phyloP scores from a whole-genome alignment of 2,113 vertebrate species.

The Cyrtonyx montezumae region DNA sequence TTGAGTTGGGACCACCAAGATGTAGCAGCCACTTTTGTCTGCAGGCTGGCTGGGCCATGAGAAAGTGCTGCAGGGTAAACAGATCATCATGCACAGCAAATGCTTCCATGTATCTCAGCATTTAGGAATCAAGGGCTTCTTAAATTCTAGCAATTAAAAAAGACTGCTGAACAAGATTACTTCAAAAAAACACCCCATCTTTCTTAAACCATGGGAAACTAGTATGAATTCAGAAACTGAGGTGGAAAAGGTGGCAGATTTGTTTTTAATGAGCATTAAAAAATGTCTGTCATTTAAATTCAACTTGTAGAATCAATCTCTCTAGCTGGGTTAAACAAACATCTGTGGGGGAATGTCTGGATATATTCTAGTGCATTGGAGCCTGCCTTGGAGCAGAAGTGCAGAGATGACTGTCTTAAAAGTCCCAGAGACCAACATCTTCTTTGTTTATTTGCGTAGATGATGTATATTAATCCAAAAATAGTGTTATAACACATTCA shows the following conservation, averaged over 20 bases:
- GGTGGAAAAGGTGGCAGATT: neutral
- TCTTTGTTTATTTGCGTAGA: neutral
- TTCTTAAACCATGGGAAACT: neutral
- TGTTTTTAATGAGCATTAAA: neutral
- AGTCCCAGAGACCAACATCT: neutral
- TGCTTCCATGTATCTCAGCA: neutral
- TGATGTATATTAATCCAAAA: neutral
- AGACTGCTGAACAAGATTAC: neutral
- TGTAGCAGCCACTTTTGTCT: neutral
- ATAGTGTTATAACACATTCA: neutral
- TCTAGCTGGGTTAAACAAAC: neutral
- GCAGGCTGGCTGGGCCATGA: neutral
- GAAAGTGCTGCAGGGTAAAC: neutral
- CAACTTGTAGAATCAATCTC: neutral
- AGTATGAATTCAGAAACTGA: neutral
- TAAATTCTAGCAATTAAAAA: neutral
- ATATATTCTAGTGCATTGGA: neutral
- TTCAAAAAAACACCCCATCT: neutral
- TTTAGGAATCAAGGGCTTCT: neutral
- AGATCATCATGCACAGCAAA: neutral
- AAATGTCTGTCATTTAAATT: neutral
- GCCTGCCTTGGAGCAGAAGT: neutral
- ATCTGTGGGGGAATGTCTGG: neutral
- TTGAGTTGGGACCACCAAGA: neutral
- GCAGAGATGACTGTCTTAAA: neutral